Evolutionary conservation across 2,888 invertebrate species (phyloP), one percentile per base, ranked within the genome.

Genomic region (Noctua fimbriata): DNA sequence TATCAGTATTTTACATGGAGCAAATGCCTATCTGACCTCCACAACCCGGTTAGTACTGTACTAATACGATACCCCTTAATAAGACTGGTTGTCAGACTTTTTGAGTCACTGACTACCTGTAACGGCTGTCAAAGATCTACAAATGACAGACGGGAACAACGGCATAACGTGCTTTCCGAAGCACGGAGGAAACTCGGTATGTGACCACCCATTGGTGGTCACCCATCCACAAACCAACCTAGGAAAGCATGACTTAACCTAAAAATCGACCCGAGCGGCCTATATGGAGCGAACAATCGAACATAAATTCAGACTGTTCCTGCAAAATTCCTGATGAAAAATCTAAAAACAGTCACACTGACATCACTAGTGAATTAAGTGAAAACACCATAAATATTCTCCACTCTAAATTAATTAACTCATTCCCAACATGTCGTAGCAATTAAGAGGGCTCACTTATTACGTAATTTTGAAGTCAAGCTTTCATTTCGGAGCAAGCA

Each of bases 401-500:
- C n/a, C 44, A 16, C 24, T 36, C 0, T 60, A 2, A 52, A 66
- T 32, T 63, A 21, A 55, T 78, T 58, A 71, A 71, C 28, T 66
- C 41, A 71, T 60, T 70, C 10, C 47, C 14, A 47, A 5, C 5
- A 16, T 55, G 4, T 69, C 74, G 65, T 63, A 10, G 47, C n/a
- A 80, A 73, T 69, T 69, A 82, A 60, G 21, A 41, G 2, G 21
- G 32, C 24, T 70, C 52, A 67, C 32, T 66, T 49, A 82, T 74
- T 69, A 74, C 36, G 73, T 49, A 69, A 28, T 70, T 82, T 73
- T 74, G 2, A 74, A 72, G 58, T 60, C 55, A 49, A 44, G n/a
- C 70, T 70, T 76, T 76, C 58, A 86, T 78, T 66, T 52, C 18
- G 2, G 41, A 58, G 52, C 55, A 47, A 67, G 58, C 44, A 32